phyloP scores from a whole-genome alignment of 2,797 vertebrate species.

The Thunnus albacares region DNA sequence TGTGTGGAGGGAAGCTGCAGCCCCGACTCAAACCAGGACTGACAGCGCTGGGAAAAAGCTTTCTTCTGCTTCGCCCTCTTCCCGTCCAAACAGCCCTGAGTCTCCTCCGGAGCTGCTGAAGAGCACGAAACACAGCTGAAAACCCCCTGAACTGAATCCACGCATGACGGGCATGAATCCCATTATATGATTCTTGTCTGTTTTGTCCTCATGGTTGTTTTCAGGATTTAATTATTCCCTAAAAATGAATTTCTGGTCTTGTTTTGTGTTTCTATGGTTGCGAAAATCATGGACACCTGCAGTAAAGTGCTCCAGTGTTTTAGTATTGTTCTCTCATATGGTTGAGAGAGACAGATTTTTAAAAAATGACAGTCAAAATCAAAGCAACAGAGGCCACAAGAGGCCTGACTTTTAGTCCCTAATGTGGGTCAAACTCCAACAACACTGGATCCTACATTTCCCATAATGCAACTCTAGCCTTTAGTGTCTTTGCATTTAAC shows the following conservation, averaged over 20 bases:
- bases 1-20: slow-evolving; percentile 82
- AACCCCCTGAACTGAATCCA: slow-evolving; percentile 13
- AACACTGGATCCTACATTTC: background rate
- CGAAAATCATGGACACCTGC: background rate
- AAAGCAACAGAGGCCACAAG: background rate
- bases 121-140: slow-evolving; percentile 1
- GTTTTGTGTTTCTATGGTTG: background rate
- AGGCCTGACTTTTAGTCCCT: background rate
- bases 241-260: background rate
- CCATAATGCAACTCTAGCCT: background rate
- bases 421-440: background rate
- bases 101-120: slow-evolving; percentile 23
- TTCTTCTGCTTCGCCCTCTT: slow-evolving; percentile 41
- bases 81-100: slow-evolving; percentile 13
- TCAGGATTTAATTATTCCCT: background rate
- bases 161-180: background rate
- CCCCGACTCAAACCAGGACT: slow-evolving; percentile 85
- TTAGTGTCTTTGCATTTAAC: no score
- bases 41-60: slow-evolving; percentile 84
- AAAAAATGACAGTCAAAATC: background rate
- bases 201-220: background rate
- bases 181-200: background rate
- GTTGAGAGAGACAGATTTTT: background rate
- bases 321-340: no score
- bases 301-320: background rate